phyloP scores from a whole-genome alignment of 1,140 invertebrate genomes.

The Pteromalus puparum region DNA sequence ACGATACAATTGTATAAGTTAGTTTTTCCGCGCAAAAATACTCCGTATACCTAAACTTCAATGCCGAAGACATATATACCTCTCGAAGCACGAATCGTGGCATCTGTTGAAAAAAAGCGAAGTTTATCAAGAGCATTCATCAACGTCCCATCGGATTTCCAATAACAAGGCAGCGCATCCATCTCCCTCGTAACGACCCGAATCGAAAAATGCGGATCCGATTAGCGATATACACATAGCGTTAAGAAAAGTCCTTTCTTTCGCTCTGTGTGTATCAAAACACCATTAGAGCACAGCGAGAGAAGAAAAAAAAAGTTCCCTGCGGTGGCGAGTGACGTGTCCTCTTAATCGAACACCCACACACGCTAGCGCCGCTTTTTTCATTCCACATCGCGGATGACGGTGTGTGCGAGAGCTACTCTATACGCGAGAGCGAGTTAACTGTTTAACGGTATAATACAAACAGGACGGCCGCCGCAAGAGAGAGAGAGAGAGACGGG shows the following conservation, averaged over 20 bases:
- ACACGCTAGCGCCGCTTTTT: background rate
- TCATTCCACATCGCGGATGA: background rate
- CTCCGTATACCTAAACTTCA: background rate
- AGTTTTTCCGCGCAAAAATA: too few species aligned
- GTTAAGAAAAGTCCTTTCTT: too few species aligned
- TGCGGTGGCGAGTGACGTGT: background rate
- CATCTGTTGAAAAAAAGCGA: too few species aligned
- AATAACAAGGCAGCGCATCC: background rate
- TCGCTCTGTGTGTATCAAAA: background rate
- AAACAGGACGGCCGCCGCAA: constrained; percentile 44
- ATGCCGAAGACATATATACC: too few species aligned
- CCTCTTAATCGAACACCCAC: constrained; percentile 20
- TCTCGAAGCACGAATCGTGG: too few species aligned
- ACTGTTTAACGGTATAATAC: constrained; percentile 52
- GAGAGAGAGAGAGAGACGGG: constrained; percentile 47
- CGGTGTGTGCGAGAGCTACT: constrained; percentile 4
- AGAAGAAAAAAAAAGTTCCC: too few species aligned
- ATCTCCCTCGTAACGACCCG: background rate
- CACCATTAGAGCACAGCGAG: background rate
- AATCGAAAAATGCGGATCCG: background rate
- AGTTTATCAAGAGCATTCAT: background rate
- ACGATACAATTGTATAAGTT: background rate
- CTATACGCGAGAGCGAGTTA: constrained; percentile 40
- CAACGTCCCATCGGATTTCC: background rate
- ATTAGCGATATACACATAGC: background rate